These are phyloP conservation scores for Ictidomys tridecemlineatus DNA, from an alignment of 2,113 vertebrate species.

Conservation along the genomic window DNA sequence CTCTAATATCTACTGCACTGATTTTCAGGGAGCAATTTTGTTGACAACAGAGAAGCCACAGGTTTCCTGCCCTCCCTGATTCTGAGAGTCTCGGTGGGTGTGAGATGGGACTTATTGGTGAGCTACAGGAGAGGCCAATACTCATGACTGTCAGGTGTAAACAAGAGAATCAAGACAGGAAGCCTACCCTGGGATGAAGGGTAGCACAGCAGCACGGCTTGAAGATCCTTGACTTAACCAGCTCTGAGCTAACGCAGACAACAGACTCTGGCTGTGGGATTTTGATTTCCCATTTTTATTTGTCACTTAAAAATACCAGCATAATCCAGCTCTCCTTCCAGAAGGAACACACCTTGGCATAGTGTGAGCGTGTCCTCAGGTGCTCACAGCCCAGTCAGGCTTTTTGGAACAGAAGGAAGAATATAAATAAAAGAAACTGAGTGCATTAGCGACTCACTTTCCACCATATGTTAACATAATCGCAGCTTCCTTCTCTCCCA, in stretches of 20 bases:
- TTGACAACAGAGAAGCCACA: not conserved
- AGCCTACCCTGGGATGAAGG: not conserved
- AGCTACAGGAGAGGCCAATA: not conserved
- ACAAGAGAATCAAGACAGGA: not conserved
- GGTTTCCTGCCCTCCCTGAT: not conserved
- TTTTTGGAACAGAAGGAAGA: conserved; percentile 67
- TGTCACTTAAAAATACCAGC: conserved; percentile 36
- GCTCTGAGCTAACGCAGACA: not conserved
- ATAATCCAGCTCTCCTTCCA: conserved; percentile 12
- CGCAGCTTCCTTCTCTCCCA: conserved; percentile 30
- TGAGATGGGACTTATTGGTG: not conserved
- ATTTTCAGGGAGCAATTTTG: not conserved
- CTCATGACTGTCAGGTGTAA: not conserved
- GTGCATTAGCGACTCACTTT: conserved; percentile 42
- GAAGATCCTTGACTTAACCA: not conserved
- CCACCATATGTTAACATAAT: conserved; percentile 61
- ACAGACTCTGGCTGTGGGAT: not conserved
- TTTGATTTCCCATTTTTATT: conserved; percentile 53
- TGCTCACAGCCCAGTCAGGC: conserved; percentile 31
- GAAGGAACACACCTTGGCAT: conserved; percentile 32
- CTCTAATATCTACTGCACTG: not conserved
- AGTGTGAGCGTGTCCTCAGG: not conserved
- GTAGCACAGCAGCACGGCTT: not conserved
- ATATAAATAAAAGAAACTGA: conserved; percentile 70
- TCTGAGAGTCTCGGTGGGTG: not conserved